Percentiles rank a stretch among this genome's conserved stretches.
These are phyloP conservation scores for Varanus komodoensis DNA, from an alignment of 2,113 vertebrate genomes.

Conservation along the genomic window DNA sequence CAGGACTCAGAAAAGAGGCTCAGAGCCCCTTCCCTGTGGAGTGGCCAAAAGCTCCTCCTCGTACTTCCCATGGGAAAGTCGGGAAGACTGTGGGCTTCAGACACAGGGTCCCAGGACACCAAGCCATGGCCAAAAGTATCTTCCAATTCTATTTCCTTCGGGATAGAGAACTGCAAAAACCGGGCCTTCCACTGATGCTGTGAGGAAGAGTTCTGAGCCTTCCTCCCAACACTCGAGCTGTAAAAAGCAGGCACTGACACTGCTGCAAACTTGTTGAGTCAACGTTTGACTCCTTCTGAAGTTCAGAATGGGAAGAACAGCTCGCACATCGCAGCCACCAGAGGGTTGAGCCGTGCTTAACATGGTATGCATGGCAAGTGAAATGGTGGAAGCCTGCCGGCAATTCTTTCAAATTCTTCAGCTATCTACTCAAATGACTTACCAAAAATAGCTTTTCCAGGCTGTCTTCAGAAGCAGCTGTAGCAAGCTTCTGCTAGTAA, in stretches of 20 bases:
- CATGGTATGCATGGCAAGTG: background rate
- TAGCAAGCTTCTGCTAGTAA: slow-evolving; percentile 62
- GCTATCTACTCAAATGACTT: slow-evolving; percentile 51
- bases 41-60: background rate
- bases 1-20: background rate
- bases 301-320: too few species aligned
- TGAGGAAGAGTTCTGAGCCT: too few species aligned
- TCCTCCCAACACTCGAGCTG: background rate
- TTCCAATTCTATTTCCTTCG: background rate
- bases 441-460: slow-evolving; percentile 66
- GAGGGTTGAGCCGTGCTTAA: too few species aligned
- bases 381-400: background rate
- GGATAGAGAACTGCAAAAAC: background rate
- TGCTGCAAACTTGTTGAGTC: background rate
- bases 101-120: background rate
- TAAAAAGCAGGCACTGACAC: too few species aligned
- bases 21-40: background rate
- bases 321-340: background rate
- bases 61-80: background rate
- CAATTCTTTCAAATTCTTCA: slow-evolving; percentile 50
- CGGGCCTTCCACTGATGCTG: background rate
- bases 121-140: background rate
- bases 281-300: background rate
- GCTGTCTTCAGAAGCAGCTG: slow-evolving; percentile 67
- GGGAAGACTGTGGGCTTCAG: background rate